phyloP scores from a whole-genome alignment of 2,888 invertebrate species.

The Lamellibrachia columna region DNA sequence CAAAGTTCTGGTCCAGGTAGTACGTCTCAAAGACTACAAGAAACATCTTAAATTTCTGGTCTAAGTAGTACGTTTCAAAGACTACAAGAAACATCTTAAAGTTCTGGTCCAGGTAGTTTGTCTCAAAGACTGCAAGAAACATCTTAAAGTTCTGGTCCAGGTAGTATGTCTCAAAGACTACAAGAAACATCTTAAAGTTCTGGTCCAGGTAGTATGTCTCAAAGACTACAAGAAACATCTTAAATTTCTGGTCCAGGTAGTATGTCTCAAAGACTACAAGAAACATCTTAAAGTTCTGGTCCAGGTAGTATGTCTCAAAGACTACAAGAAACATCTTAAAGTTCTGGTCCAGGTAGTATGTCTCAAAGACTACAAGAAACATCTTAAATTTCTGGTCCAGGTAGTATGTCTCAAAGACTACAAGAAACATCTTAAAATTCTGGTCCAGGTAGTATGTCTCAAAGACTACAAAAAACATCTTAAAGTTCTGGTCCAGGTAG shows the following conservation, averaged over 20 bases:
- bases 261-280: neutral
- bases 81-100: neutral
- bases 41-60: neutral
- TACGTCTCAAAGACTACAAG: constrained; percentile 93
- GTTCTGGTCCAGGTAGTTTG: neutral
- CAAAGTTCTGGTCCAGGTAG: constrained; percentile 95
- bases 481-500: too few species aligned
- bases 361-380: too few species aligned
- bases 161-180: constrained; percentile 97
- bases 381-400: too few species aligned
- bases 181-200: constrained; percentile 26
- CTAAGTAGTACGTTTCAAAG: neutral
- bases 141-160: constrained; percentile 94
- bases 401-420: too few species aligned
- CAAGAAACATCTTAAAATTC: too few species aligned
- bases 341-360: too few species aligned
- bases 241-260: neutral
- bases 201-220: neutral
- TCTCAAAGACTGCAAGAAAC: neutral
- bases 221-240: neutral
- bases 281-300: too few species aligned
- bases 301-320: too few species aligned
- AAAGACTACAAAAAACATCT: too few species aligned
- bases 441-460: too few species aligned
- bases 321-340: too few species aligned